A percentile compares a stretch with the other conserved stretches of the same genome.
phyloP scores from a whole-genome alignment of 2,797 vertebrate genomes.

The Phataginus tetradactyla region DNA sequence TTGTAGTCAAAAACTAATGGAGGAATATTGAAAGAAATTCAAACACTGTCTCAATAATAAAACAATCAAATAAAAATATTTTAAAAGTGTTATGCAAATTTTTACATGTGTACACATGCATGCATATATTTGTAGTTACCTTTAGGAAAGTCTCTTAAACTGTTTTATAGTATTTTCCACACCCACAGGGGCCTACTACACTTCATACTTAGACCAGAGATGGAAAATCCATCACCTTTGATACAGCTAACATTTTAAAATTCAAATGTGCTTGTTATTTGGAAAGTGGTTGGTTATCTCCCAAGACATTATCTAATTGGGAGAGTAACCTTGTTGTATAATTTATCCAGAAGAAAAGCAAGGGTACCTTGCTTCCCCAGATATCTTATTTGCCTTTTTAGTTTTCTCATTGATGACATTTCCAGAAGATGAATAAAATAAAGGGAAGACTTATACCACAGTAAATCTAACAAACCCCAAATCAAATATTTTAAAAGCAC shows the following conservation, averaged over 20 bases:
- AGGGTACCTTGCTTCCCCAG: slow-evolving; percentile 68
- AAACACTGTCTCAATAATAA: slow-evolving; percentile 33
- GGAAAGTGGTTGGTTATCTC: slow-evolving; percentile 62
- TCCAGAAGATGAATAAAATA: slow-evolving; percentile 79
- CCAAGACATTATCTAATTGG: slow-evolving; percentile 71
- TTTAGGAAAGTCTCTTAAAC: neutral
- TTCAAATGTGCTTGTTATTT: slow-evolving; percentile 53
- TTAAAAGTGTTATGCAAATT: neutral
- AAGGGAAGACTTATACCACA: slow-evolving; percentile 11
- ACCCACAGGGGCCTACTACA: neutral
- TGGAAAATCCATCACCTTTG: neutral
- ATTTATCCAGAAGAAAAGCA: slow-evolving; percentile 71
- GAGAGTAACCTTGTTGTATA: slow-evolving; percentile 79
- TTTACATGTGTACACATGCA: neutral
- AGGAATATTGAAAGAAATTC: neutral
- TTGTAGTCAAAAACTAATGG: neutral
- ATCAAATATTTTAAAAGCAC: neutral
- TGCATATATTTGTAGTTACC: neutral
- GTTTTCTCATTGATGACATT: slow-evolving; percentile 70
- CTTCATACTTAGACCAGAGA: neutral
- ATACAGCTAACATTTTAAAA: slow-evolving; percentile 58
- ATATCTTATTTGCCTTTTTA: slow-evolving; percentile 62
- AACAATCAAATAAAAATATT: slow-evolving; percentile 16
- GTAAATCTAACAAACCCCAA: slow-evolving; percentile 56
- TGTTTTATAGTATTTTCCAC: neutral